Percentiles rank a stretch among this genome's conserved stretches.
Conservation (phyloP, 1,140 invertebrate species). For the Polypedilum pembai region DNA sequence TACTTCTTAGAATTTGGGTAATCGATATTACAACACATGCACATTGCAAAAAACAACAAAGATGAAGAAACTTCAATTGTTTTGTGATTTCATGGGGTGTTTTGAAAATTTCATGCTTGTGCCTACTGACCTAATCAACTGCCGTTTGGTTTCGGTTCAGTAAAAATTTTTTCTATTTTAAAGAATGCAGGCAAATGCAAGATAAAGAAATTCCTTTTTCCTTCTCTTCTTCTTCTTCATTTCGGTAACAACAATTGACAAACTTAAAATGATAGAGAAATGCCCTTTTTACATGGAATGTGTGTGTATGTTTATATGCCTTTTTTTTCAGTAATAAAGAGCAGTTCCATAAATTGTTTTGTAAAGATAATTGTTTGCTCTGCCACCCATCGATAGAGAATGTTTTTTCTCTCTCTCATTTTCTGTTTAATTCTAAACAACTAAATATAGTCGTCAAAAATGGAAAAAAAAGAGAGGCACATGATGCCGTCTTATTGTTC, state of each 20-base stretch:
- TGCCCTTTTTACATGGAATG: neutral
- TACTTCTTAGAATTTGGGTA: neutral
- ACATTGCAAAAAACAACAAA: neutral
- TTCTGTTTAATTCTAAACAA: neutral
- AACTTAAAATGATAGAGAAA: neutral
- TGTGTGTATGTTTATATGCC: neutral
- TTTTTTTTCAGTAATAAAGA: neutral
- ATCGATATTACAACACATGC: neutral
- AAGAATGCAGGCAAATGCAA: constrained; percentile 7
- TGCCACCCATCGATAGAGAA: constrained; percentile 2
- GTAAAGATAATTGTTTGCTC: neutral
- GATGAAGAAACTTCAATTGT: neutral
- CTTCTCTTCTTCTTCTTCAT: neutral
- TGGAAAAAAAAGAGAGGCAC: neutral
- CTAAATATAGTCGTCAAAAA: constrained; percentile 18
- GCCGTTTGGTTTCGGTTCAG: constrained; percentile 8
- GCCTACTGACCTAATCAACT: constrained; percentile 16
- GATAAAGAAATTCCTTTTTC: neutral
- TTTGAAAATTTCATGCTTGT: constrained; percentile 13
- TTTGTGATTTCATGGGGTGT: neutral
- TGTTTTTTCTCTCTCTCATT: constrained; percentile 4
- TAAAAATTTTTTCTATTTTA: neutral
- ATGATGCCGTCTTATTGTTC: constrained; percentile 17
- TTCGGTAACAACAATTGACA: neutral
- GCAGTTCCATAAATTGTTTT: neutral